These are phyloP conservation scores for Loriculus beryllinus DNA, from an alignment of 2,797 vertebrate species.

Conservation along the genomic window DNA sequence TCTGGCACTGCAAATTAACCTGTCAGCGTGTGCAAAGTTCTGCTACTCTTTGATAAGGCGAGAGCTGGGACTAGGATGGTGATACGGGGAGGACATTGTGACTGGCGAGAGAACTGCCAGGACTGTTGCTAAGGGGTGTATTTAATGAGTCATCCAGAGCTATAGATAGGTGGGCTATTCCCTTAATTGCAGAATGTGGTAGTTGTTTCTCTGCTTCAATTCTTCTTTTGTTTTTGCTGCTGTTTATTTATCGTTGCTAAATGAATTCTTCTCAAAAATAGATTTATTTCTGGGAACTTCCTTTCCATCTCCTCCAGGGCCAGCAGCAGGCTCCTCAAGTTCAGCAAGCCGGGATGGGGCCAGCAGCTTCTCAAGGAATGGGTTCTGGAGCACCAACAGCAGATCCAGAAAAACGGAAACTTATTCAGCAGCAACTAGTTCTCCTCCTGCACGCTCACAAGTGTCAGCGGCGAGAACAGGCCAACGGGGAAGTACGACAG, in stretches of 20 bases:
- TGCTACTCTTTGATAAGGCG: neutral
- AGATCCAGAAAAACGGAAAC: conserved; percentile 96
- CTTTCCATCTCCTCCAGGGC: conserved; percentile 68
- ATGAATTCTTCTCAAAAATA: neutral
- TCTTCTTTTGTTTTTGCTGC: neutral
- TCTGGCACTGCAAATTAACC: neutral
- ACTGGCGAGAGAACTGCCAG: neutral
- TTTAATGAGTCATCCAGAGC: neutral
- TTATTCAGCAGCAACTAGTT: conserved; percentile 97
- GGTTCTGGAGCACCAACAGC: conserved; percentile 90
- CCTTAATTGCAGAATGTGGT: neutral
- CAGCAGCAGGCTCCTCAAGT: conserved; percentile 86
- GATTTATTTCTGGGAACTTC: neutral
- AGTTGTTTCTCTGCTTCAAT: neutral
- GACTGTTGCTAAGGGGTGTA: neutral
- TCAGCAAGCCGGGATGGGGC: conserved; percentile 81
- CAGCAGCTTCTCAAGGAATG: conserved; percentile 82
- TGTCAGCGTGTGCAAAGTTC: neutral
- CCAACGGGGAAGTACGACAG: conserved; percentile 92
- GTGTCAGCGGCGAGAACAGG: conserved; percentile 95
- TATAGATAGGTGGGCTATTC: neutral
- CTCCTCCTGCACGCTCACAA: conserved; percentile 96
- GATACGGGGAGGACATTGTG: neutral
- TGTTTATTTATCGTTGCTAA: neutral
- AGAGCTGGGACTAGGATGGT: neutral